A percentile compares a stretch with the other conserved stretches of the same genome.
phyloP scores from a whole-genome alignment of 2,797 vertebrate genomes.

The Prionace glauca region DNA sequence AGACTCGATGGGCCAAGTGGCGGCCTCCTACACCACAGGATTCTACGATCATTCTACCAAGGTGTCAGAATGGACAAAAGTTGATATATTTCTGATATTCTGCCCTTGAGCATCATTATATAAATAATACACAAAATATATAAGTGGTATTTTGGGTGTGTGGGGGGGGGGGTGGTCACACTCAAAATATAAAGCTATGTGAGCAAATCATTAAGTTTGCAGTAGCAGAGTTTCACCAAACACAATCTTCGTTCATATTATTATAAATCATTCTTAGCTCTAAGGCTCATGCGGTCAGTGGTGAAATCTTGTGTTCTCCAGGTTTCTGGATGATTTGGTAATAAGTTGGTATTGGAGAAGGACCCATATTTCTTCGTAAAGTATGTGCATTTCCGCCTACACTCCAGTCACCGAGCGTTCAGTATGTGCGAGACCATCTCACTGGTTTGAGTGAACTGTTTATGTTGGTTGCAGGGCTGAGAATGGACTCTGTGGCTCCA shows the following conservation, averaged over 20 bases:
- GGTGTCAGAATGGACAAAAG: background rate
- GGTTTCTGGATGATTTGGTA: too few species aligned
- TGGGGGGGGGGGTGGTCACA: background rate
- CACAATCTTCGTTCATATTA: background rate
- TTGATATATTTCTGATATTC: background rate
- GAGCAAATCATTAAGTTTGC: background rate
- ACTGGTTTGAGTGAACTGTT: background rate
- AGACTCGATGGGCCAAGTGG: too few species aligned
- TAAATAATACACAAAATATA: background rate
- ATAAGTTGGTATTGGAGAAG: background rate
- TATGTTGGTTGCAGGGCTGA: background rate
- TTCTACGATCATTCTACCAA: too few species aligned
- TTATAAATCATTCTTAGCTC: background rate
- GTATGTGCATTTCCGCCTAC: background rate
- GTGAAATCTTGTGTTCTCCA: background rate
- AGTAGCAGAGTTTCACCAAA: background rate
- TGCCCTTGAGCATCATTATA: background rate
- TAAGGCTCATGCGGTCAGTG: background rate
- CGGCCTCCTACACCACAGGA: too few species aligned
- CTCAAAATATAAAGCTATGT: background rate
- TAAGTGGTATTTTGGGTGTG: background rate
- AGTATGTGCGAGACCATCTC: too few species aligned
- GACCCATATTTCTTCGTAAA: background rate
- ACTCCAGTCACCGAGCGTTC: background rate
- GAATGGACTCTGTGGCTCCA: background rate